phyloP scores from a whole-genome alignment of 2,113 vertebrate genomes.

The Sinocyclocheilus maitianheensis region DNA sequence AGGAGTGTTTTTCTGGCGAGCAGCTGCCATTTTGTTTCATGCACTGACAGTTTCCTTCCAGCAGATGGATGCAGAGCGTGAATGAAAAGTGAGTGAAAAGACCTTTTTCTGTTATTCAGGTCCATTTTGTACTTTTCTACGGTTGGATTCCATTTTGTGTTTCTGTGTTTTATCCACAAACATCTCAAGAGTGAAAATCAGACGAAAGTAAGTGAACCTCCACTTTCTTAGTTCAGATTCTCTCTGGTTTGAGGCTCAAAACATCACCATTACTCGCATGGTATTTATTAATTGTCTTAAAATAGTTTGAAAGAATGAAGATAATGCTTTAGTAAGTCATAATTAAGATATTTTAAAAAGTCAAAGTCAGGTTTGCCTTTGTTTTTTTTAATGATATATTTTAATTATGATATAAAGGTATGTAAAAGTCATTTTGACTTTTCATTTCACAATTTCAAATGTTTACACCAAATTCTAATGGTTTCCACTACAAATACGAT shows the following conservation, averaged over 20 bases:
- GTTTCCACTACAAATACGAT: too few species aligned
- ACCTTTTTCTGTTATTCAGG: conserved; percentile 55
- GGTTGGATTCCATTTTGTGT: conserved; percentile 59
- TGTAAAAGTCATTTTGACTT: not conserved
- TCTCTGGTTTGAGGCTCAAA: not conserved
- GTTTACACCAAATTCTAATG: too few species aligned
- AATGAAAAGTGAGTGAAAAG: conserved; percentile 18
- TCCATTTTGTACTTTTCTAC: conserved; percentile 54
- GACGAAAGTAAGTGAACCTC: not conserved
- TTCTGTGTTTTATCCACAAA: conserved; percentile 28
- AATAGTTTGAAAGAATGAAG: not conserved
- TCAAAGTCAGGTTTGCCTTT: not conserved
- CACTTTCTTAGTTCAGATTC: not conserved
- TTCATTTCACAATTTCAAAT: too few species aligned
- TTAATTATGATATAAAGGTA: too few species aligned
- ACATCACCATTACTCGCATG: not conserved
- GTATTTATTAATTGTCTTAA: not conserved
- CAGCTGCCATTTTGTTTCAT: not conserved
- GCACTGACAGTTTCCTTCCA: not conserved
- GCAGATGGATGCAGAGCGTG: not conserved
- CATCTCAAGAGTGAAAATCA: not conserved
- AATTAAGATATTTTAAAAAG: not conserved
- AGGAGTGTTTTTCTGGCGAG: not conserved
- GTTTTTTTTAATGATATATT: too few species aligned
- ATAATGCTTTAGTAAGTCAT: not conserved